phyloP scores from a whole-genome alignment of 2,797 vertebrate genomes.

The Urocyon cinereoargenteus region DNA sequence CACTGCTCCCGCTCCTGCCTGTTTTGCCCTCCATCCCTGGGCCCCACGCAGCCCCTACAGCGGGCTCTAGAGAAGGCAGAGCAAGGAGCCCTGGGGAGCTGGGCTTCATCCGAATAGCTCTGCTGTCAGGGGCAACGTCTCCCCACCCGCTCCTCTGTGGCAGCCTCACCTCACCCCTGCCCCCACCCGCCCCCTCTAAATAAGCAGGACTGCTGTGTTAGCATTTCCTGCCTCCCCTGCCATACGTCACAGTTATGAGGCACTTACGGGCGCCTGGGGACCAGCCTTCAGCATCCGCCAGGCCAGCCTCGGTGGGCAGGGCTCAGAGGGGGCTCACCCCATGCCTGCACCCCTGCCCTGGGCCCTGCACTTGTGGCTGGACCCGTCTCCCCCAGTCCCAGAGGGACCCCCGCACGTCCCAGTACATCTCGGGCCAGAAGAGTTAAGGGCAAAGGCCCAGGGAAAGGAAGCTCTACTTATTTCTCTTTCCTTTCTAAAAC shows the following conservation, averaged over 20 bases:
- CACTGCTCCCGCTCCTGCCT: neutral
- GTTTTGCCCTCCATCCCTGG: neutral
- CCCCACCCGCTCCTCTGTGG: fast-evolving
- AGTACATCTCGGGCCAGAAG: neutral
- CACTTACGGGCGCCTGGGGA: neutral
- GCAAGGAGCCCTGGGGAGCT: constrained; percentile 31
- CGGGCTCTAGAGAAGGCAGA: neutral
- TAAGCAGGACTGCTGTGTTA: neutral
- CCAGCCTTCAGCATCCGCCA: neutral
- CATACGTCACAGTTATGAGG: neutral
- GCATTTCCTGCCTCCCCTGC: neutral
- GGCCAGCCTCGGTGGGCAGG: neutral
- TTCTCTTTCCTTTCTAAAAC: neutral
- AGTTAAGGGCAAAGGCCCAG: neutral
- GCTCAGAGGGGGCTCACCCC: neutral
- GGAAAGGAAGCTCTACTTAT: neutral
- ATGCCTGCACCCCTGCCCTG: neutral
- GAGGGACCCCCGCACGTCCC: neutral
- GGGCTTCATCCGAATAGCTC: neutral
- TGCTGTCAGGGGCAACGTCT: neutral
- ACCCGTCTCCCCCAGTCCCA: neutral
- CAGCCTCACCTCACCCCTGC: neutral
- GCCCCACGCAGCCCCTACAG: neutral
- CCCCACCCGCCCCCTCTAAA: neutral
- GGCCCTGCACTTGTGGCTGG: neutral